Evolutionary conservation across 2,888 invertebrate species (phyloP).

Genomic region (Malacosoma neustria): DNA sequence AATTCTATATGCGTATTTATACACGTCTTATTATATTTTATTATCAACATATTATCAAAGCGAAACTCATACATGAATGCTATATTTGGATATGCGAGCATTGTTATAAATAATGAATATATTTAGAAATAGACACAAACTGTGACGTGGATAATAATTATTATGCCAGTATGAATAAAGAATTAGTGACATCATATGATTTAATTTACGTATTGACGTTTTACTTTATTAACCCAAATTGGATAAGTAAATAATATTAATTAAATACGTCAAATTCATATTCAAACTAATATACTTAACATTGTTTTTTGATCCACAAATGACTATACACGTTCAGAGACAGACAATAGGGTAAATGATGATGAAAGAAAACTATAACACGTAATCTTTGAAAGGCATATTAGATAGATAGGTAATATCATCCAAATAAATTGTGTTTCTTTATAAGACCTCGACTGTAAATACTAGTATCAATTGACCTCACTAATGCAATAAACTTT

Average conservation of each 20-base stretch:
- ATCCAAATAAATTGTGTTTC: no score
- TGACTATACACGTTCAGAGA: background rate
- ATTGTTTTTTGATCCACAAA: background rate
- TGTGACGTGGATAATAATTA: background rate
- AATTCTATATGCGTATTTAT: background rate
- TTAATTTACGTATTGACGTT: background rate
- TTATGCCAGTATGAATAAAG: no score
- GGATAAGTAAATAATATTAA: background rate
- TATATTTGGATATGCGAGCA: background rate
- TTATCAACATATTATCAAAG: background rate
- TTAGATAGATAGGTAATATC: no score
- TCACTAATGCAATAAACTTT: conserved; percentile 2
- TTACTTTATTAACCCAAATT: background rate
- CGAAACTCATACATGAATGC: background rate
- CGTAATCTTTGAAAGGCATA: no score
- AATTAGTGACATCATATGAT: no score
- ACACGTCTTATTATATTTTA: no score
- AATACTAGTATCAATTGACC: background rate
- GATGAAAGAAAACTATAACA: no score
- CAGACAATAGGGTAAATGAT: background rate
- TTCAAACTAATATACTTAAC: background rate
- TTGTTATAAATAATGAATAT: background rate
- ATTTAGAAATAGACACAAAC: no score
- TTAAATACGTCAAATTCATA: background rate
- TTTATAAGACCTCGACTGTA: background rate